Base-by-base conservation (phyloP, 2,113 vertebrate species). In the Chlorodrepanis virens region DNA sequence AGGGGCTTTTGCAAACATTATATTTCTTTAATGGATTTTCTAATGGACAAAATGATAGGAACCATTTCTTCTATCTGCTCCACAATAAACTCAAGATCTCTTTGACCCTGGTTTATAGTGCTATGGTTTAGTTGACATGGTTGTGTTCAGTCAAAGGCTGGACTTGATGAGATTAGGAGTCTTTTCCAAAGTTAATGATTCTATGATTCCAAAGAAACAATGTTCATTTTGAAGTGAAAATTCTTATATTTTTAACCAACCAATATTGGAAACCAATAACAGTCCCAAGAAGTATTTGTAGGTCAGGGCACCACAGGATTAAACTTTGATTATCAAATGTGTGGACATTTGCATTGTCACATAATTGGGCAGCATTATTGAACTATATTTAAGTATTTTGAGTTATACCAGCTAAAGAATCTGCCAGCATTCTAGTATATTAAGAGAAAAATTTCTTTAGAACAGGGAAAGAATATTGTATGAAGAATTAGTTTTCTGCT, bases 1-100 rank as follows among this genome's bases (percentile, higher is more conserved):
- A 63, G 25, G 8, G 44, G 1, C 3, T 33, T 45, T 85, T 0
- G 0, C 12, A 72, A 52, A 20, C 10, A 5, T 31, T 8, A 8
- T 20, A 39, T 45, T 91, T 78, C n/a, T 80, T 14, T 33, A 45
- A 39, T 40, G 13, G 15, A 27, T 76, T 90, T 47, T 83, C 31
- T 45, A 35, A 40, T 42, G 11, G 37, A 47, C 8, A 23, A 76
- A 52, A 31, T 28, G 75, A 53, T 82, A 23, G 7, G 8, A 87
- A 42, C 3, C 0, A 22, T 74, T 84, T 74, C 47, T 65, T 69
- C 21, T 11, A 1, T 40, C 4, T 35, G 4, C 23, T 81, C 27
- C 21, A 50, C 11, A 29, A 11, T 45, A 63, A 89, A 33, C 42
- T 75, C n/a, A 42, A 74, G 60, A 33, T 1, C 9, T 94, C 31